Evolutionary conservation across 2,113 vertebrate species (phyloP).

Genomic region (Nyctibius bracteatus): DNA sequence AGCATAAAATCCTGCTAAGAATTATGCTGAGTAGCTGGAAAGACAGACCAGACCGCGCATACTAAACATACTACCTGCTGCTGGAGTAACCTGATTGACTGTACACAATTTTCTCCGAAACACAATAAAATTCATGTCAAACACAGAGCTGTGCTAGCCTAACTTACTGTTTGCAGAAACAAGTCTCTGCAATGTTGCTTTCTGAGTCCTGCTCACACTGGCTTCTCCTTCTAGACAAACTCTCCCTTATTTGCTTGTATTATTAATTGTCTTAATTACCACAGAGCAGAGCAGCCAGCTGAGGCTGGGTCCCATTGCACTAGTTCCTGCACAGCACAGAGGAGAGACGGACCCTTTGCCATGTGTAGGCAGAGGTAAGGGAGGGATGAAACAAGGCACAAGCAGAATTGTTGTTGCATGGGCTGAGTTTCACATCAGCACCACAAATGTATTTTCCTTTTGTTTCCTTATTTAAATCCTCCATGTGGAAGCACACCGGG

Average conservation of each 20-base stretch:
- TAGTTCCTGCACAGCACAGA: background rate
- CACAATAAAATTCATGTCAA: conserved; percentile 50
- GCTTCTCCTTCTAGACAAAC: background rate
- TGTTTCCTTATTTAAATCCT: background rate
- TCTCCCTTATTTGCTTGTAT: background rate
- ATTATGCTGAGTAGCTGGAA: background rate
- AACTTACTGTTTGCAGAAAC: background rate
- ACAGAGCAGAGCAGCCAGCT: background rate
- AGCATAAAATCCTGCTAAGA: background rate
- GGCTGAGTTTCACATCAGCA: background rate
- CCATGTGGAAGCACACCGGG: background rate
- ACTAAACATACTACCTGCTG: background rate
- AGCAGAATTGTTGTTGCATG: background rate
- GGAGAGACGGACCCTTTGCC: background rate
- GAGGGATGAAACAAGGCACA: background rate
- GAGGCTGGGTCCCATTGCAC: background rate
- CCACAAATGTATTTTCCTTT: background rate
- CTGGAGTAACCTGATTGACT: conserved; percentile 17
- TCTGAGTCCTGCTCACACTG: background rate
- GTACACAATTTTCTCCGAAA: conserved; percentile 2
- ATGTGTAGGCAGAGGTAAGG: background rate
- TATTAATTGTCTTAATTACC: background rate
- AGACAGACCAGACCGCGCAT: background rate
- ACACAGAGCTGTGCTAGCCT: background rate
- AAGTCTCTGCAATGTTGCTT: background rate